Evolutionary conservation across 37 sponge, comb jelly and placozoan species (phyloP), one percentile per base, ranked within the genome.

Genomic region (Tethya wilhelma): DNA sequence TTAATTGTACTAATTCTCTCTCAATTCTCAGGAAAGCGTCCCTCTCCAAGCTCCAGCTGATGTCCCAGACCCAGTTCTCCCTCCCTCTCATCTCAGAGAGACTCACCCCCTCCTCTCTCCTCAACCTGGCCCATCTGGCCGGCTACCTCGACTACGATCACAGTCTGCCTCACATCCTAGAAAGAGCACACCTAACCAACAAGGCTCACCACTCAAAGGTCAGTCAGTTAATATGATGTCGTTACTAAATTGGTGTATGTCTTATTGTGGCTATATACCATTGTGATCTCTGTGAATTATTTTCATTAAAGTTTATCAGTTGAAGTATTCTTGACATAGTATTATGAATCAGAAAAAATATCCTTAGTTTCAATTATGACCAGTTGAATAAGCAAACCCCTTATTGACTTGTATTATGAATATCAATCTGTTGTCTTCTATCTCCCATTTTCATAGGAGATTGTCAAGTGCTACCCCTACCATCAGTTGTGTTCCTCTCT

Each of bases 61-160:
- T 46, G 0, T 25, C 63, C 29, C 64, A 44, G 28, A 30, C 53
- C 23, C 40, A 29, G 39, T 84, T 84, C 77, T 75, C 65, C n/a
- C 72, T 85, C 34, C 78, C 86, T 0, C 55, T 85, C 45, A 43
- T 78, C 34, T 19, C 62, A 1, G 64, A 71, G 26, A 36, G 63
- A 7, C 63, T 85, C 7, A 78, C 79, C 29, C 79, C 86, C 19
- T 70, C 86, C 6, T 44, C 78, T 20, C 78, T 85, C 64, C 67
- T 71, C 19, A 78, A 59, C 63, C 57, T 85, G 25, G 70, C 78
- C 30, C 71, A 69, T 65, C 62, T 85, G 14, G 78, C 86, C n/a
- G 79, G 86, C 64, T 69, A 55, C 58, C 63, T 77, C 22, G 72
- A 59, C 56, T n/a, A n/a, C n/a, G 26, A 26, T 31, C 78, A 85